Evolutionary conservation across 2,888 invertebrate species (phyloP), one percentile per base, ranked within the genome.

Genomic region (Latheticus oryzae): DNA sequence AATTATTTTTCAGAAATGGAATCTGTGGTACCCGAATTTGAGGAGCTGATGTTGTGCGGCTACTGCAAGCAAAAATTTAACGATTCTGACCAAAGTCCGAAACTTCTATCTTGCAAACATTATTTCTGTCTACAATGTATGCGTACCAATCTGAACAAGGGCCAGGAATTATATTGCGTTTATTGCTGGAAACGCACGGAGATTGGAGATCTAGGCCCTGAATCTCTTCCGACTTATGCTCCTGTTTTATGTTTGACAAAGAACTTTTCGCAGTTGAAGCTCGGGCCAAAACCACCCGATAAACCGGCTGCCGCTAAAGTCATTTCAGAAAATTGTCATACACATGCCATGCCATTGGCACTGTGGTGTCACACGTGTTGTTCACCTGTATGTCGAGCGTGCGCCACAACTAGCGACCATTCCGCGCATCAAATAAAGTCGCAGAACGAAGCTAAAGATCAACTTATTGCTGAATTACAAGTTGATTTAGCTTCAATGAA

Each of bases 171-270:
- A 65, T 85, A 85, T 76, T 90, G 89, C 76, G 83, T 85, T 61
- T 87, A 88, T 76, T 90, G 89, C 78, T 88, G 88, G 87, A 88
- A 88, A 77, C 82, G 85, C 64, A 89, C 89, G 58, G 87, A 87
- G 66, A 78, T 87, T 57, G 86, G 87, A 51, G 87, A 86, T 65
- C 82, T 85, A 69, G 85, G 86, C 58, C 84, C 87, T 52, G 87
- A 87, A 67, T 83, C 84, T 67, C 78, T 89, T 69, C 88, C 87
- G 62, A 88, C 88, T 7, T 85, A 88, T 77, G 82, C 82, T 65
- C 85, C 88, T 61, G 84, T 88, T 45, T 81, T 88, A 56, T 85
- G 85, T 66, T 79, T 89, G 65, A 84, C 86, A 62, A 86, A 85
- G 73, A 86, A 86, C 75, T 81, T 87, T 68, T 79, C 83, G 58